Base-by-base conservation (phyloP, 2,888 invertebrate species). In the Cataglyphis rosenhaueri region DNA sequence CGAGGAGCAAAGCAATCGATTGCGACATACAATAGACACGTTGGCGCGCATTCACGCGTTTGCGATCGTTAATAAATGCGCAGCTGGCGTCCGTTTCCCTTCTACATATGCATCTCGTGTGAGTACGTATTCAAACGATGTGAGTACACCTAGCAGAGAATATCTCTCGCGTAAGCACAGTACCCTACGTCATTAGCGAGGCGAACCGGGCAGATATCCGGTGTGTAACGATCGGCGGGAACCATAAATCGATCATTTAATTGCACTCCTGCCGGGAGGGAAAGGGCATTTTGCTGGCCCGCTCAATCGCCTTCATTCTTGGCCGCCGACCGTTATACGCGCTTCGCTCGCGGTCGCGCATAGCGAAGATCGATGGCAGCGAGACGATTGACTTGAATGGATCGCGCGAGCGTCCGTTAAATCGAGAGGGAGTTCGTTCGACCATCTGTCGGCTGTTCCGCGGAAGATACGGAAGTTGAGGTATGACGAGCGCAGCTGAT, bases 191-290 rank as follows among this genome's bases (percentile, higher is more conserved):
- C 91, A 92, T 92, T 91, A 92, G 90, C 82, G 88, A 82, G 82
- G 85, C 78, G 18, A n/a, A 76, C 83, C 85, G 73, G 78, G 84
- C 83, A 88, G 86, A 88, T 88, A 90, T 90, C 90, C 89, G 86
- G 88, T 86, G 84, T 90, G 87, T 88, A 91, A 92, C 90, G 91
- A 92, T 91, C 87, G 86, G 86, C 88, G 84, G 87, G 86, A 89
- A 89, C 89, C 90, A 91, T 92, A 92, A 92, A 92, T 92, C 92
- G 91, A 92, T 92, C 92, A 87, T 91, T 92, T 92, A 92, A 92
- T 92, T 91, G 91, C 89, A 59, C 89, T 89, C 88, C 87, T 87
- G 88, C 83, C 81, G 88, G 87, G 89, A 87, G 85, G 74, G 85
- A 71, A 87, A 85, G 76, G 85, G 74, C 81, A 81, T 87, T 87